Percentiles rank a stretch among this genome's conserved stretches.
phyloP scores from a whole-genome alignment of 2,888 invertebrate species.

The Ormyrus labotus region DNA sequence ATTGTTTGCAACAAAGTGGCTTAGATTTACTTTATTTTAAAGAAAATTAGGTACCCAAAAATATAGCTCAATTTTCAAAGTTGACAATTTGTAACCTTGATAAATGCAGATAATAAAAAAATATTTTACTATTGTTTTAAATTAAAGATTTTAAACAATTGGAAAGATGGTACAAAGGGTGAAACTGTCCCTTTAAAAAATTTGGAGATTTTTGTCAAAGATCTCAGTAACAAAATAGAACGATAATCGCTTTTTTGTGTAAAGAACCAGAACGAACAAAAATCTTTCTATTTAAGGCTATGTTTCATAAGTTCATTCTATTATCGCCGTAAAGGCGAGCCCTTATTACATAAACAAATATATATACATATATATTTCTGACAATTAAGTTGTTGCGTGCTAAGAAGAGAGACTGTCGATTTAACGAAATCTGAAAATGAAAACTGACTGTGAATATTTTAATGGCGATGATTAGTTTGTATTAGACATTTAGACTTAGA shows the following conservation, averaged over 20 bases:
- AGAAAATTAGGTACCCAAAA: not conserved
- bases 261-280: slow-evolving; percentile 30
- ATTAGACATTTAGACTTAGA: slow-evolving; percentile 44
- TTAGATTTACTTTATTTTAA: not conserved
- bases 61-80: too few relatives aligned
- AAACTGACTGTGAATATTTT: slow-evolving; percentile 49
- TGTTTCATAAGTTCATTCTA: slow-evolving; percentile 34
- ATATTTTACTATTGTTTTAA: not conserved
- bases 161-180: not conserved
- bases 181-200: slow-evolving; percentile 2
- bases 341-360: slow-evolving; percentile 2
- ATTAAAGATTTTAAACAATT: not conserved
- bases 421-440: slow-evolving; percentile 37
- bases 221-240: slow-evolving; percentile 38
- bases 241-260: slow-evolving; percentile 29
- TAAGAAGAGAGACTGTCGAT: slow-evolving; percentile 45
- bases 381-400: slow-evolving; percentile 29
- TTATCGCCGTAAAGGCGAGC: slow-evolving; percentile 8
- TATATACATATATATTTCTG: not conserved
- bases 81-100: too few relatives aligned
- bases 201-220: slow-evolving; percentile 4
- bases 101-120: too few relatives aligned
- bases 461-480: slow-evolving; percentile 43
- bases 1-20: slow-evolving; percentile 4
- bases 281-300: slow-evolving; percentile 31